A percentile compares a stretch with the other conserved stretches of the same genome.
phyloP scores from a whole-genome alignment of 1,140 invertebrate species.

The Apis cerana region DNA sequence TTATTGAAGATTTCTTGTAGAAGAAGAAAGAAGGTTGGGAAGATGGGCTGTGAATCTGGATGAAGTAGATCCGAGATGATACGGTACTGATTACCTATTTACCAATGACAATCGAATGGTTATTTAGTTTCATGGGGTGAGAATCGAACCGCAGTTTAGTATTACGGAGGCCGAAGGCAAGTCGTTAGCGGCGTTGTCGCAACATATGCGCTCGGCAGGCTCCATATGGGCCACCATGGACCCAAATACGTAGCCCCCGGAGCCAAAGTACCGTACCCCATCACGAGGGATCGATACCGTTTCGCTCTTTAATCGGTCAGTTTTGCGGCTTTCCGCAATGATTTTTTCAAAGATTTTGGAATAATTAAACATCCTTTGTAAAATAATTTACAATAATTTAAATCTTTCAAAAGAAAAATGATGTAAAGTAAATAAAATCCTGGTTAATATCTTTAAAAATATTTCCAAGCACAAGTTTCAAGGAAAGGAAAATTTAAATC shows the following conservation, averaged over 20 bases:
- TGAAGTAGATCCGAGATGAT: constrained; percentile 26
- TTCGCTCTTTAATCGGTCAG: constrained; percentile 73
- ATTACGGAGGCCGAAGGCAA: constrained; percentile 77
- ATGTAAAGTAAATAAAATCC: not conserved
- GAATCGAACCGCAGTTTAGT: constrained; percentile 80
- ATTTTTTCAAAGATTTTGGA: constrained; percentile 19
- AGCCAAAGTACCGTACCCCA: constrained; percentile 42
- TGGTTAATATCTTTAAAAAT: not conserved
- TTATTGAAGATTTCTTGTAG: not conserved
- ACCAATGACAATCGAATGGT: constrained; percentile 77
- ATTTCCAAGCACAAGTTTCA: no score
- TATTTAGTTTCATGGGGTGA: constrained; percentile 77
- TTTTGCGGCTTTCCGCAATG: constrained; percentile 62
- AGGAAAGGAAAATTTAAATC: not conserved
- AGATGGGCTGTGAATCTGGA: not conserved
- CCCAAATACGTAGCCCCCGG: constrained; percentile 70
- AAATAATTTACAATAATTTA: not conserved
- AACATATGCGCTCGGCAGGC: constrained; percentile 81
- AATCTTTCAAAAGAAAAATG: no score
- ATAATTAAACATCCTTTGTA: no score
- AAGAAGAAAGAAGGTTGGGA: no score
- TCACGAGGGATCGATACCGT: constrained; percentile 71
- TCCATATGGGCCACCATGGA: constrained; percentile 80
- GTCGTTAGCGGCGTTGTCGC: constrained; percentile 80
- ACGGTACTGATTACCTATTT: constrained; percentile 74